Base-by-base conservation (phyloP, 2,113 vertebrate genomes). In the Excalfactoria chinensis region DNA sequence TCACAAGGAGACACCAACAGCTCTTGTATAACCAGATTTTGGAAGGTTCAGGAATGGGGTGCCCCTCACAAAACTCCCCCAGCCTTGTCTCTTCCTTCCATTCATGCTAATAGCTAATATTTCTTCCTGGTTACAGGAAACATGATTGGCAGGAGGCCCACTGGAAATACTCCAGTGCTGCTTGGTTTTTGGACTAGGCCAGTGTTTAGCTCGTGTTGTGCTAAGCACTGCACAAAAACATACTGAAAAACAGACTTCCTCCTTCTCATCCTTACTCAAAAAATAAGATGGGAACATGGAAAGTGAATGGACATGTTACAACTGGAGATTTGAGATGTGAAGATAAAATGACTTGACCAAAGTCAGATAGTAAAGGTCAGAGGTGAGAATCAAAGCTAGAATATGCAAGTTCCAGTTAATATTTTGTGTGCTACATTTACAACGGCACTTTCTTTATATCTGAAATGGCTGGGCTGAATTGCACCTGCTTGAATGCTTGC, bases 81-180 rank as follows among this genome's bases (percentile, higher is more conserved):
- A 4, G 69, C 21, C 12, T 21, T 46, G 10, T 81, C 34, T 56
- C 53, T 16, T 87, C 81, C 9, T 83, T 91, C 37, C 34, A 37
- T 76, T 88, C 37, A 25, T 18, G n/a, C 28, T 19, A 72, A 76
- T 60, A 94, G 70, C n/a, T 82, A 77, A 8, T 6, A n/a, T 74
- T 87, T 94, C 67, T 77, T 96, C 43, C 48, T 90, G 30, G 23
- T 77, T 89, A 53, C 66, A 85, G 78, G 60, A 80, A 85, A 44
- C 26, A 13, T 3, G 53, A 14, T 48, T 89, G 78, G 40, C 46
- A 88, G 95, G 92, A 89, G 3, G 1, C 60, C 69, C 0, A 0
- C 82, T 89, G 44, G 60, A 92, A 89, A 26, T 3, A 0, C 58
- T 26, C 13, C 51, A 44, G 62, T 90, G 49, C 56, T 79, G 32